These are phyloP conservation scores for Pseudorasbora parva DNA, from an alignment of 2,113 vertebrate species.

Conservation along the genomic window DNA sequence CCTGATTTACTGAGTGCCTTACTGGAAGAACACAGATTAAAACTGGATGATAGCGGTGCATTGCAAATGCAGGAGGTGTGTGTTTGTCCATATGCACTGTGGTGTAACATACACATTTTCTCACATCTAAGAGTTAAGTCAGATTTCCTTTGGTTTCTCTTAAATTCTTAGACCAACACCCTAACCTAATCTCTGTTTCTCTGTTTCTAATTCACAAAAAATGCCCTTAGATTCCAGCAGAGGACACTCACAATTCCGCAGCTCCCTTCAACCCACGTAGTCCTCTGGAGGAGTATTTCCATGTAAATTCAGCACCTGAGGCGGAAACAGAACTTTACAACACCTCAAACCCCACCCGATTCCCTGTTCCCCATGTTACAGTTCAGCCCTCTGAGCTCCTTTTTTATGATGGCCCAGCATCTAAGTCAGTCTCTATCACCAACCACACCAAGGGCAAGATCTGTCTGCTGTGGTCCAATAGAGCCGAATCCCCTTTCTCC, in stretches of 20 bases:
- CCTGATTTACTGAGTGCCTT: constrained; percentile 76
- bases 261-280: constrained; percentile 24
- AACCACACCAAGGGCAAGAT: constrained; percentile 87
- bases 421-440: constrained; percentile 77
- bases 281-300: constrained; percentile 78
- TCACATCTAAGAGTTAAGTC: not conserved
- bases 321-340: constrained; percentile 2
- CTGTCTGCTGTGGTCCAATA: constrained; percentile 81
- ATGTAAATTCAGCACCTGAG: constrained; percentile 45
- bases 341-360: not conserved
- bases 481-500: constrained; percentile 72
- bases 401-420: constrained; percentile 76
- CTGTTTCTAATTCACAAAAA: not conserved
- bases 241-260: constrained; percentile 3
- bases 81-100: not conserved
- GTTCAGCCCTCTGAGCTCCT: constrained; percentile 78
- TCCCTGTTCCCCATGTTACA: constrained; percentile 67
- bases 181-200: not conserved
- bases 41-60: constrained; percentile 70
- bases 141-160: not conserved
- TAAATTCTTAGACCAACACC: not conserved
- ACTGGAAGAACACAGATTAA: constrained; percentile 73
- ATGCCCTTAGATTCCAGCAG: constrained; percentile 27
- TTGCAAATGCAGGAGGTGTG: constrained; percentile 60
- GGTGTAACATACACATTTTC: not conserved